phyloP scores from a whole-genome alignment of 2,797 vertebrate species.

The Scolopax bukidnonensis region DNA sequence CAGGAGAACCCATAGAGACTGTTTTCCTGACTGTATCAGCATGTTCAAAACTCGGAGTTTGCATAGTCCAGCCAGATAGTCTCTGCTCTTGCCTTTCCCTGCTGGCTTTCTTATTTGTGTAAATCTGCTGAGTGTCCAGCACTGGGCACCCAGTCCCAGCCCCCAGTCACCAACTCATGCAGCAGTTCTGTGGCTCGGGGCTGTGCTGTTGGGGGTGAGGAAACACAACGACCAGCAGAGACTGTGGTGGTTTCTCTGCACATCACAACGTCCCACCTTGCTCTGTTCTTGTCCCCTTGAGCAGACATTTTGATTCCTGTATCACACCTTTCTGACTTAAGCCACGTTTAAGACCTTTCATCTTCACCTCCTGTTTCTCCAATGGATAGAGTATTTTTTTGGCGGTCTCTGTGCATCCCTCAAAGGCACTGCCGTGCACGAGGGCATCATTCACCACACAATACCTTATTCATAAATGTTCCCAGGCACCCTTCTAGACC shows the following conservation, averaged over 20 bases:
- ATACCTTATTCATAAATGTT: background rate
- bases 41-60: background rate
- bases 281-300: background rate
- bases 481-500: background rate
- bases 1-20: background rate
- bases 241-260: background rate
- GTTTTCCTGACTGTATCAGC: background rate
- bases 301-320: background rate
- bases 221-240: background rate
- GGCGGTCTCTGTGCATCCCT: accelerated
- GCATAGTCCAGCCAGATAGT: background rate
- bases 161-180: accelerated
- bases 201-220: background rate
- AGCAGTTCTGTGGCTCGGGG: background rate
- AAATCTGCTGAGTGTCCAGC: background rate
- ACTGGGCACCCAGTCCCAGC: background rate
- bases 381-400: background rate
- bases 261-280: accelerated
- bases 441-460: background rate
- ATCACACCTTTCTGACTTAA: background rate
- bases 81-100: background rate
- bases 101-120: background rate
- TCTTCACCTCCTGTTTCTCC: background rate
- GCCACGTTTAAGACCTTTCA: background rate
- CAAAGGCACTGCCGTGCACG: accelerated